These are phyloP conservation scores for Cheumatopsyche charites DNA, from an alignment of 1,140 invertebrate genomes.

Conservation along the genomic window DNA sequence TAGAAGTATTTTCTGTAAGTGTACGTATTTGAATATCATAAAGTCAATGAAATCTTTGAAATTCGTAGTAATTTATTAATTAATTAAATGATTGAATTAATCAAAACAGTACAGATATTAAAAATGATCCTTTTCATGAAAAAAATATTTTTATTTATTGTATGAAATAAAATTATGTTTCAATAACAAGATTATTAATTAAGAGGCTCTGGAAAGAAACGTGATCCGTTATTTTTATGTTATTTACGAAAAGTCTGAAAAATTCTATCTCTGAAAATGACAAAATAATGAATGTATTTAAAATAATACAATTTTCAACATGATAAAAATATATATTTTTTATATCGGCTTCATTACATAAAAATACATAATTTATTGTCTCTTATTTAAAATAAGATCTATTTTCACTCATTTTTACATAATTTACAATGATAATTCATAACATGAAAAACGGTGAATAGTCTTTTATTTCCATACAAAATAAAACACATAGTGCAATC, in stretches of 20 bases:
- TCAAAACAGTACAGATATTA: too few relatives aligned
- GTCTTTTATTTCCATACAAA: background rate
- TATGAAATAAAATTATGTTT: slow-evolving; percentile 2
- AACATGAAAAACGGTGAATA: slow-evolving; percentile 10
- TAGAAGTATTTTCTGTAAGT: too few relatives aligned
- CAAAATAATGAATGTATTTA: background rate
- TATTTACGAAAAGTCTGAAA: background rate
- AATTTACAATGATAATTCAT: background rate
- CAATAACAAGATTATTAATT: slow-evolving; percentile 2
- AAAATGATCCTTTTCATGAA: too few relatives aligned
- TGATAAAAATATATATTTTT: slow-evolving; percentile 12
- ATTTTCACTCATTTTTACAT: slow-evolving; percentile 2
- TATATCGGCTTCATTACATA: slow-evolving; percentile 2
- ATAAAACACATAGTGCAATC: too few relatives aligned
- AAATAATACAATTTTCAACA: background rate
- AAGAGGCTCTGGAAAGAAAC: background rate
- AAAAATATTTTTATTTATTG: too few relatives aligned
- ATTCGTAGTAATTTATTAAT: too few relatives aligned
- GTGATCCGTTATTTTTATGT: background rate
- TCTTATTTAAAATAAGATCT: background rate
- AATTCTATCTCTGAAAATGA: background rate
- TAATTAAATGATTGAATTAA: too few relatives aligned
- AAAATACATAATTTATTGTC: slow-evolving; percentile 1
- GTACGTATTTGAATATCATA: too few relatives aligned
- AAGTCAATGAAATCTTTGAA: too few relatives aligned